Evolutionary conservation across 2,113 vertebrate species (phyloP), one percentile per base, ranked within the genome.

Genomic region (Callipepla californica): DNA sequence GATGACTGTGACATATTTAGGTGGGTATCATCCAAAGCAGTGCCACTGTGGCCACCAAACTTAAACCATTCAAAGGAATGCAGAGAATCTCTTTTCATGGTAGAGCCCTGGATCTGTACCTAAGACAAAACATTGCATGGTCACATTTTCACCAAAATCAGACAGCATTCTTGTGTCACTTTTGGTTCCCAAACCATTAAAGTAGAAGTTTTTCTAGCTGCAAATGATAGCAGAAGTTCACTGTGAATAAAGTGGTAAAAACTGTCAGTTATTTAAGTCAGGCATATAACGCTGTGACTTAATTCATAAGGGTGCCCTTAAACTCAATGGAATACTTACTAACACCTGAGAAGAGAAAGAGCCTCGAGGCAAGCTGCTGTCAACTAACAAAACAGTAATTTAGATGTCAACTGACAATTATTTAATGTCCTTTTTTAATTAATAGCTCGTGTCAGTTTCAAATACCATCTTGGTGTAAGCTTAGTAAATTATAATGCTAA

Each of bases 401-500:
- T 85, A 91, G 76, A 79, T 59, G 80, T 83, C 94, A 92, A 88
- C 89, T 93, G 94, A 87, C 89, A 90, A 95, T 85, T 94, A 96
- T 90, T 96, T 94, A 90, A 86, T 32, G 20, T 90, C 89, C 45
- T 89, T 65, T 87, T 94, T 93, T 82, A 97, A 94, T 96, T 96
- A 96, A 97, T 95, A 94, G 94, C 90, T 94, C 85, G 15, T 77
- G 91, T 94, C 95, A 94, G 85, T 90, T 92, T 94, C 87, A 96
- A 94, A 95, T 94, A 87, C 76, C 91, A 81, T 93, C 87, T 92
- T 94, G 85, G 91, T 92, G 91, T 90, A 95, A 94, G 93, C 94
- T 94, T 94, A 87, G 91, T 94, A 96, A 96, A 94, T 96, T 93
- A 96, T 82, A 92, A 93, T 86, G 73, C 92, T 79, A 90, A 94